Evolutionary conservation across 2,113 vertebrate genomes (phyloP).

Genomic region (Lophura nycthemera): DNA sequence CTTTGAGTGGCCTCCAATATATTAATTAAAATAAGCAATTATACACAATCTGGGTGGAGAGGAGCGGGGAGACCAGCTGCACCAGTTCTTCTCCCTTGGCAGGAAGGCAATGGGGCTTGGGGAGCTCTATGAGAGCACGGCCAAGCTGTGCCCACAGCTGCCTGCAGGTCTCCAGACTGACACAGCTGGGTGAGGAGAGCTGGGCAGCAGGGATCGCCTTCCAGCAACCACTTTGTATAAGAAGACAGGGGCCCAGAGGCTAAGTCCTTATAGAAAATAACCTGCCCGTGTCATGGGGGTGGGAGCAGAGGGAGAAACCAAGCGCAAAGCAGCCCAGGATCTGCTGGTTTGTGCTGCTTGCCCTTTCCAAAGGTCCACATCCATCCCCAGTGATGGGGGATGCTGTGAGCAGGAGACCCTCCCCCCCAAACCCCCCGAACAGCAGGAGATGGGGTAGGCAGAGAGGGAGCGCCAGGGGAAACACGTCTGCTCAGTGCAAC

Average conservation of each 20-base stretch:
- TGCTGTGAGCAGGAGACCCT: neutral
- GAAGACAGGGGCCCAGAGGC: neutral
- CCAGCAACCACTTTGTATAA: neutral
- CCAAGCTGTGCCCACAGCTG: neutral
- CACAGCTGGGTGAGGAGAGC: neutral
- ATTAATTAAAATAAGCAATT: slow-evolving; percentile 75
- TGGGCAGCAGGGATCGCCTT: neutral
- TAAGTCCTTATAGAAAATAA: neutral
- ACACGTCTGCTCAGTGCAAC: fast-evolving
- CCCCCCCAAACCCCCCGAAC: no score
- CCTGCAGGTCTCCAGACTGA: neutral
- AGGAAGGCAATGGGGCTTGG: slow-evolving; percentile 12
- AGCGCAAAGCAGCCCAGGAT: neutral
- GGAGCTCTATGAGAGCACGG: neutral
- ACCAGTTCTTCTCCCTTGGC: slow-evolving; percentile 69
- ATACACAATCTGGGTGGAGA: slow-evolving; percentile 55
- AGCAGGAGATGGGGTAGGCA: fast-evolving
- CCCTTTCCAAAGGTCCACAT: fast-evolving
- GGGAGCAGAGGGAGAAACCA: neutral
- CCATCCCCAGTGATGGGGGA: fast-evolving
- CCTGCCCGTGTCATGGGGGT: neutral
- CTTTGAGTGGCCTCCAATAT: slow-evolving; percentile 74
- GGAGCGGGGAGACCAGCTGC: slow-evolving; percentile 67
- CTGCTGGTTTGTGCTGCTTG: fast-evolving
- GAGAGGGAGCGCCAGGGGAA: neutral